phyloP scores from a whole-genome alignment of 2,888 invertebrate genomes.

The Caenorhabditis doughertyi region DNA sequence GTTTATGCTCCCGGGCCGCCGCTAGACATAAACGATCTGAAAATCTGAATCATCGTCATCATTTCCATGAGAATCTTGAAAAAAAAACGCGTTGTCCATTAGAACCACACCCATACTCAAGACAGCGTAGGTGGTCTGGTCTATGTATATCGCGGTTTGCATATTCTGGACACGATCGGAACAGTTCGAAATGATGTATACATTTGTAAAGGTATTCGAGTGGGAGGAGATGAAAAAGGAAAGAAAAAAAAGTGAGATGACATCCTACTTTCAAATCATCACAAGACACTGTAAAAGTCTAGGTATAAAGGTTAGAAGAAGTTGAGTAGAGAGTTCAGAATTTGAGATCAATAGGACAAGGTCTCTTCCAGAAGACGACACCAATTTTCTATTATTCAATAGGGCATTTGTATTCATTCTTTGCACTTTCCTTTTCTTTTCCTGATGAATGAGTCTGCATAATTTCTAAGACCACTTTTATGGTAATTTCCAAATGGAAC shows the following conservation, averaged over 20 bases:
- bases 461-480: slow-evolving; percentile 37
- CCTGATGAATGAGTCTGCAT: slow-evolving; percentile 52
- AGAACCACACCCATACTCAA: slow-evolving; percentile 50
- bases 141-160: slow-evolving; percentile 41
- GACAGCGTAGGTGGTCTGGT: slow-evolving; percentile 42
- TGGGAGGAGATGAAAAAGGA: slow-evolving; percentile 33
- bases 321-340: background rate
- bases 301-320: slow-evolving; percentile 17
- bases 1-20: slow-evolving; percentile 11
- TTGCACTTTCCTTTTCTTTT: slow-evolving; percentile 38
- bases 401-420: slow-evolving; percentile 24
- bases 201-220: slow-evolving; percentile 28
- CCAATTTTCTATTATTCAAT: slow-evolving; percentile 6
- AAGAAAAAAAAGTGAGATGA: slow-evolving; percentile 11
- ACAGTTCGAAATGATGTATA: slow-evolving; percentile 45
- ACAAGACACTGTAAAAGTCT: background rate
- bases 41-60: slow-evolving; percentile 58
- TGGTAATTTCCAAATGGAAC: slow-evolving; percentile 34
- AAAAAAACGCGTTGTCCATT: slow-evolving; percentile 13
- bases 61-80: slow-evolving; percentile 24
- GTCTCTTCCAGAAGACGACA: background rate
- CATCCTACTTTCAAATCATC: slow-evolving; percentile 38
- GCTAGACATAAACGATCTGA: slow-evolving; percentile 31
- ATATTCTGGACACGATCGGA: slow-evolving; percentile 50
- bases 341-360: background rate